Base-by-base conservation (phyloP, 2,888 invertebrate genomes). In the Paralinhomoeus sp. region DNA sequence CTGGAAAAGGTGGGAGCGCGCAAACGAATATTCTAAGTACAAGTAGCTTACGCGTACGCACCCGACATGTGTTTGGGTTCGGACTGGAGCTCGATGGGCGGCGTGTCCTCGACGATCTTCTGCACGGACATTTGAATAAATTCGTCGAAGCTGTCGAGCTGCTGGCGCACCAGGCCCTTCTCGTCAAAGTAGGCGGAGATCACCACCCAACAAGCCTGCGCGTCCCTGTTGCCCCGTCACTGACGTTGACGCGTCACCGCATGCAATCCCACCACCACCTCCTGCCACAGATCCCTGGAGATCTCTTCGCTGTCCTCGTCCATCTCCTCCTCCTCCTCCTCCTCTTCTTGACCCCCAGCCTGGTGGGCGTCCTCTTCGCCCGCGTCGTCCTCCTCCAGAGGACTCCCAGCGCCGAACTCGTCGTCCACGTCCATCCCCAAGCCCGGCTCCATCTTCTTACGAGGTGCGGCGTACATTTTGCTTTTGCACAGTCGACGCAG, bases 101-200 rank as follows among this genome's bases (percentile, higher is more conserved):
- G 97, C 0, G 93, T 87, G 66, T 99, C 97, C 69, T 97, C 97
- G 1, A 99, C 93, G 56, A 99, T 99, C 52, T 93, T 72, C 64
- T 99, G 97, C 9, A 97, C 91, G 12, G 91, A 91, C 93, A 97
- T 97, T 66, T 89, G 93, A 62, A 97, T 93, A 62, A 97, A 97
- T 69, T 97, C 97, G 71, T 97, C 93, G 62, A 97, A 97, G 59
- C 91, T 93, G 64, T 99, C 97, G 53, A 99, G 71, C 63, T 99
- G 97, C 64, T 99, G 97, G 42, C 97, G 75, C 37, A 99, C 97
- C 51, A 99, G 73, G 64, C 97, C 97, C 67, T 99, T 99, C 64
- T 99, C 99, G 63, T 99, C 97, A 62, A 99, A 99, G 67, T 97
- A 99, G 0, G 97, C 87, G 63, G 91, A 91, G 61, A 99, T 99